Evolutionary conservation across 2,113 vertebrate genomes (phyloP).

Genomic region (Zosterops hypoxanthus): DNA sequence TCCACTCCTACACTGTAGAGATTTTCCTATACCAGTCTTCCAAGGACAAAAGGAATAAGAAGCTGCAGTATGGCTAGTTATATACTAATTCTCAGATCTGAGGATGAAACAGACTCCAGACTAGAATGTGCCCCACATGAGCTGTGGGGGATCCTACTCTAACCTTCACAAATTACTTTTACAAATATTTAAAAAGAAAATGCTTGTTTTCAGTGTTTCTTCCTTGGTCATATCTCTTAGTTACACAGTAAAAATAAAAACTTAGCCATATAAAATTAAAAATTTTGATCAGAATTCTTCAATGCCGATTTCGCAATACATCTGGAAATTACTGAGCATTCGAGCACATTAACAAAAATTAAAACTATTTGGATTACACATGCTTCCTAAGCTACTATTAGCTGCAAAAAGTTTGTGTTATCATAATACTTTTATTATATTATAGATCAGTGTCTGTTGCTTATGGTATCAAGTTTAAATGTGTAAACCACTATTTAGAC

Average conservation of each 20-base stretch:
- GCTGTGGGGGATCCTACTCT: neutral
- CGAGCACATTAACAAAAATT: neutral
- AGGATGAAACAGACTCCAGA: neutral
- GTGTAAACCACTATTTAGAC: neutral
- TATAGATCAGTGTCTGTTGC: neutral
- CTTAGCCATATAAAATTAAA: neutral
- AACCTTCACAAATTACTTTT: neutral
- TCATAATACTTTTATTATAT: neutral
- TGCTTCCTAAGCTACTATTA: neutral
- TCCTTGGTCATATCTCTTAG: neutral
- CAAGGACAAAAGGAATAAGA: neutral
- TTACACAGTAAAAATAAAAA: neutral
- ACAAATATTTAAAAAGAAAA: neutral
- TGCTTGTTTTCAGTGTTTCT: neutral
- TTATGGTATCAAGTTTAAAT: neutral
- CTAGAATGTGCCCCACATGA: neutral
- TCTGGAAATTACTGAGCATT: neutral
- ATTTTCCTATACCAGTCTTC: neutral
- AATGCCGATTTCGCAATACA: neutral
- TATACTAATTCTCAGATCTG: neutral
- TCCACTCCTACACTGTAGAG: neutral
- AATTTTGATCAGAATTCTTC: neutral
- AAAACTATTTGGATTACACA: neutral
- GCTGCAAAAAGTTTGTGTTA: neutral
- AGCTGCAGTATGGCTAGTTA: neutral